Base-by-base conservation (phyloP, 37 sponge, comb jelly and placozoan genomes). In the Mnemiopsis leidyi region DNA sequence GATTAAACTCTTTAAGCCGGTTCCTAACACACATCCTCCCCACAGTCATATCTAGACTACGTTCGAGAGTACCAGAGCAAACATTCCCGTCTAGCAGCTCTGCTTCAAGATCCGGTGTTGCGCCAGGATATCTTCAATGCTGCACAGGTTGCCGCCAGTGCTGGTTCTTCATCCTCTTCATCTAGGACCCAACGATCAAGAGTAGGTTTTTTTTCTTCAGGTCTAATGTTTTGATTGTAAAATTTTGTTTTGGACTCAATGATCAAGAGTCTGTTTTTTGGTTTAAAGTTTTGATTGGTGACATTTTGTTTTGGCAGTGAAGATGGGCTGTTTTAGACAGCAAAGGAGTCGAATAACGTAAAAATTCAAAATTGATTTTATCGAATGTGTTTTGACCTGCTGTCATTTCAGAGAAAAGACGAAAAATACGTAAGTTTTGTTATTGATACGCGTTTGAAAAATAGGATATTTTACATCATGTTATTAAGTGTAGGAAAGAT, bases 51-150 rank as follows among this genome's bases (percentile, higher is more conserved):
- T 26, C 40, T 85, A 37, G 90, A 85, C 90, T 85, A 85, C 48
- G 90, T 85, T 13, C 7, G 90, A 33, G 90, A 85, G 90, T 85
- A 85, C 90, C 90, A 85, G 24, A 85, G 90, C 48, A 38, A 85
- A 21, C 90, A 85, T 3, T 40, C 61, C 90, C 23, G 90, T 16
- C 61, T 85, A 20, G 90, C 90, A 3, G 40, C 90, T n/a, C 48
- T 85, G 26, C 90, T 85, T 1, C 90, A 85, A 33, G 90, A 85
- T 21, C 90, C 90, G 3, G 90, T 85, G 13, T 37, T 85, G 3
- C 39, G 90, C 38, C 90, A 85, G 48, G 90, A 85, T 33, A 85
- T 85, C 26, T 85, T 85, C 48, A 85, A 85, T 33, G 90, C 90
- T 38, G 90, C 90, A 7, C 90, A 85, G 48, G 61, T 85, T 28